phyloP scores from a whole-genome alignment of 2,797 vertebrate species.

The Poecilia picta region DNA sequence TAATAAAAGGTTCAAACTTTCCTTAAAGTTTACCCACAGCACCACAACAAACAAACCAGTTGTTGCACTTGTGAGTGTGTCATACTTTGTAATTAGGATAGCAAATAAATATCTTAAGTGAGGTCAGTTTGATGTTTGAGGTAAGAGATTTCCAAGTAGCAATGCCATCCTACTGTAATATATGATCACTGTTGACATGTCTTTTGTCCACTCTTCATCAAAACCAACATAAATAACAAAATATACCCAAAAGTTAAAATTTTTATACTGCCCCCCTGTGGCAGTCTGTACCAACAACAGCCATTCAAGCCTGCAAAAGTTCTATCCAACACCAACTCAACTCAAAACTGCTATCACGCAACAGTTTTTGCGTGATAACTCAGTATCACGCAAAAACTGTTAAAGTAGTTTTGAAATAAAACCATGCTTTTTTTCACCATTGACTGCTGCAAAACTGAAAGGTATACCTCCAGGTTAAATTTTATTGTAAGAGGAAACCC shows the following conservation, averaged over 20 bases:
- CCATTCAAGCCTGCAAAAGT: neutral
- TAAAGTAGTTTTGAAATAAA: neutral
- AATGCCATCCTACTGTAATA: neutral
- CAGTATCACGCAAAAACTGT: neutral
- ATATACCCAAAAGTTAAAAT: neutral
- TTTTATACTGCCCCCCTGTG: neutral
- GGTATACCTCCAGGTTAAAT: constrained; percentile 28
- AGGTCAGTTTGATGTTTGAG: neutral
- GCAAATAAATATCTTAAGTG: neutral
- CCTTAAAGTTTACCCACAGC: neutral
- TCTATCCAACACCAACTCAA: neutral
- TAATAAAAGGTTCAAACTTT: neutral
- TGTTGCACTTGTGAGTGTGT: neutral
- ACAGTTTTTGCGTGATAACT: no score
- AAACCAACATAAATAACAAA: neutral
- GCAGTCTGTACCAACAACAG: neutral
- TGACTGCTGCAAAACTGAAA: neutral
- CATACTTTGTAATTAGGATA: no score
- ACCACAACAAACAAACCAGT: neutral
- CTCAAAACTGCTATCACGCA: no score
- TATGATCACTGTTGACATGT: neutral
- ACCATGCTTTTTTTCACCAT: neutral
- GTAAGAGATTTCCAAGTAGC: neutral
- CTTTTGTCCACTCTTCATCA: neutral
- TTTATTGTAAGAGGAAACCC: constrained; percentile 13